Percentiles rank a stretch among this genome's conserved stretches.
Conservation (phyloP, 1,140 invertebrate genomes). For the Zaprionus ornatus region DNA sequence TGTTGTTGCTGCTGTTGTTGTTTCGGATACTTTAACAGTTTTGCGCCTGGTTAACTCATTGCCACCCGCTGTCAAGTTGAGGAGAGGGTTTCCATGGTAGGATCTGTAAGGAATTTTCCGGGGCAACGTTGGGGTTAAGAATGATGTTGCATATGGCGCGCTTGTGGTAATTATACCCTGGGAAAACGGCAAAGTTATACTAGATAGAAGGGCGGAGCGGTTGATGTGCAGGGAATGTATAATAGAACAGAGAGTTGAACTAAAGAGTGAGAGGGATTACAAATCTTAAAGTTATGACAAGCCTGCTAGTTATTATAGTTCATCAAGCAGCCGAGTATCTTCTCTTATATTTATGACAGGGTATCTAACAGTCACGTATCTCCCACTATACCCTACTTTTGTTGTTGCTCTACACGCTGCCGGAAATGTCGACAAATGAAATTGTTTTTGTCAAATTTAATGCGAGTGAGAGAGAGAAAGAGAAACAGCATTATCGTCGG, state of each 20-base stretch:
- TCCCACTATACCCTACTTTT: neutral
- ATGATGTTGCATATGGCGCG: neutral
- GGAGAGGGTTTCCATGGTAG: neutral
- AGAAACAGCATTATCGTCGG: slow-evolving; percentile 45
- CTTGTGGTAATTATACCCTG: no score
- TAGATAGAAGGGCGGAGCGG: no score
- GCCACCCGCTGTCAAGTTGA: slow-evolving; percentile 33
- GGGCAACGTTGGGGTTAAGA: neutral
- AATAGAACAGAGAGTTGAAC: neutral
- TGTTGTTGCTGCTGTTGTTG: slow-evolving; percentile 32
- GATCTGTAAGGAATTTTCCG: neutral
- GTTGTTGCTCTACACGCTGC: slow-evolving; percentile 42
- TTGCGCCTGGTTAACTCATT: slow-evolving; percentile 73
- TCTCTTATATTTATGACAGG: neutral
- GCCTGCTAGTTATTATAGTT: no score
- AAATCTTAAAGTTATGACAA: no score
- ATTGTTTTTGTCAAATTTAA: slow-evolving; percentile 78
- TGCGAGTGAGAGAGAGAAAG: slow-evolving; percentile 50
- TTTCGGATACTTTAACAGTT: slow-evolving; percentile 67
- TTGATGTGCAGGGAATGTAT: no score
- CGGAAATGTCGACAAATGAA: slow-evolving; percentile 76
- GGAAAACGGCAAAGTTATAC: no score
- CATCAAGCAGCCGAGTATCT: no score
- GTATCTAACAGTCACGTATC: slow-evolving; percentile 22
- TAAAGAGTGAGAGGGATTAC: neutral